Conservation (phyloP, 2,113 vertebrate species). For the Mustela lutreola region DNA sequence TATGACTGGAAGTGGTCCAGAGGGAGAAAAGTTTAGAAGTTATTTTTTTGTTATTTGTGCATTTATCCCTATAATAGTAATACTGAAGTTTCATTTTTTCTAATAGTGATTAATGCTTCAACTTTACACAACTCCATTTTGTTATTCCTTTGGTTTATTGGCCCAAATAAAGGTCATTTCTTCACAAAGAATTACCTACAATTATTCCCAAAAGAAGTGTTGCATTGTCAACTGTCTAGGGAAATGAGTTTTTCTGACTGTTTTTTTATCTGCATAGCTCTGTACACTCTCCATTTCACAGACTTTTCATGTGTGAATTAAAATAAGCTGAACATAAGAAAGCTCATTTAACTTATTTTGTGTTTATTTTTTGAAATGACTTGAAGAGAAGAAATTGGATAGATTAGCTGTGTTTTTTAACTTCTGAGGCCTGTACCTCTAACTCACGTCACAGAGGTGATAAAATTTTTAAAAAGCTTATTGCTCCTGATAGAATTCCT, state of each 20-base stretch:
- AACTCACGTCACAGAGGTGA: not conserved
- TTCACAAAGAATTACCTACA: not conserved
- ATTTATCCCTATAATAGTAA: slow-evolving; percentile 18
- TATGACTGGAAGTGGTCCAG: not conserved
- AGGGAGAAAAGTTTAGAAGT: not conserved
- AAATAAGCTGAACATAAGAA: not conserved
- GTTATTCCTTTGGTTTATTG: slow-evolving; percentile 24
- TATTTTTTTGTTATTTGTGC: not conserved
- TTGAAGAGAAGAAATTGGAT: not conserved
- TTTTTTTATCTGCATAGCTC: not conserved
- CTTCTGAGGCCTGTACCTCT: not conserved
- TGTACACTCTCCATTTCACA: not conserved
- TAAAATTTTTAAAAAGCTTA: not conserved
- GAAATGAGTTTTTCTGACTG: slow-evolving; percentile 34
- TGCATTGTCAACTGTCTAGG: not conserved
- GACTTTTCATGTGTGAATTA: slow-evolving; percentile 35
- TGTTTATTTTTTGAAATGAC: not conserved
- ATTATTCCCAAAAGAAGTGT: slow-evolving; percentile 1
- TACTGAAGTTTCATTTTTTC: slow-evolving; percentile 34
- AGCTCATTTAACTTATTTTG: slow-evolving; percentile 8
- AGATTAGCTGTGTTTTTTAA: not conserved
- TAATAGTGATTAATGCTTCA: slow-evolving; percentile 48
- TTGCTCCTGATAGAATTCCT: not conserved
- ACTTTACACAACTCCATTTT: slow-evolving; percentile 14
- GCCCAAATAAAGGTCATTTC: slow-evolving; percentile 21